Evolutionary conservation across 2,888 invertebrate species (phyloP).

Genomic region (Axea sp.): DNA sequence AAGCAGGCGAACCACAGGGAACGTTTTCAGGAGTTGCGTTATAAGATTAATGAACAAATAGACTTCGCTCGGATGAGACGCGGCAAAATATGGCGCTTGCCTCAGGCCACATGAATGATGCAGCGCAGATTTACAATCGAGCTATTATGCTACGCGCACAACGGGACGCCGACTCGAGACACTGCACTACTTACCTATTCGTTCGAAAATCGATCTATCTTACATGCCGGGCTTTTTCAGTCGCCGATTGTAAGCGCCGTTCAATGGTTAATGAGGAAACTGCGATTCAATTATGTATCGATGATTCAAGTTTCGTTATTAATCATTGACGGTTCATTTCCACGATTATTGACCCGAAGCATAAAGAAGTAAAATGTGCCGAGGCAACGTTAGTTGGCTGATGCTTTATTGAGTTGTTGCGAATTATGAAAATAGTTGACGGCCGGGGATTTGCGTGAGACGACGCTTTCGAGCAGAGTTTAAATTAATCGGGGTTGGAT

Average conservation of each 20-base stretch:
- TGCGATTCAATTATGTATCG: slow-evolving; percentile 42
- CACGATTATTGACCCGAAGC: slow-evolving; percentile 22
- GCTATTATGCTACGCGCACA: slow-evolving; percentile 60
- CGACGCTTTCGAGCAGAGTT: slow-evolving; percentile 16
- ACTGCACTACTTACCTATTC: slow-evolving; percentile 36
- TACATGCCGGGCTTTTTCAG: slow-evolving; percentile 37
- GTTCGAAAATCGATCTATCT: slow-evolving; percentile 46
- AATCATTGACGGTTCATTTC: slow-evolving; percentile 36
- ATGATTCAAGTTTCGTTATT: slow-evolving; percentile 35
- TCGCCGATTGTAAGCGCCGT: slow-evolving; percentile 7
- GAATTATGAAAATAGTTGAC: slow-evolving; percentile 42
- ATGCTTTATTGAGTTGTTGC: slow-evolving; percentile 35
- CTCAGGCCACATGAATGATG: slow-evolving; percentile 67
- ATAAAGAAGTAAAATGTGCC: slow-evolving; percentile 24
- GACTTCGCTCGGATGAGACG: slow-evolving; percentile 70
- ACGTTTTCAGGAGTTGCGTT: slow-evolving; percentile 71
- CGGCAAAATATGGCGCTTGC: slow-evolving; percentile 70
- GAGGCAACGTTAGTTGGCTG: background rate
- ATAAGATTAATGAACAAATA: slow-evolving; percentile 78
- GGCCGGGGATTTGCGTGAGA: slow-evolving; percentile 12
- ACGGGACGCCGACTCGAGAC: slow-evolving; percentile 43
- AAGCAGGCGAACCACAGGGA: slow-evolving; percentile 53
- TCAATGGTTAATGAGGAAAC: slow-evolving; percentile 30
- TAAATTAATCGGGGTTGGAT: slow-evolving; percentile 30
- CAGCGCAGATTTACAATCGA: slow-evolving; percentile 61